Conservation (phyloP, 1,140 invertebrate genomes). For the Ceratosolen fusciceps region DNA sequence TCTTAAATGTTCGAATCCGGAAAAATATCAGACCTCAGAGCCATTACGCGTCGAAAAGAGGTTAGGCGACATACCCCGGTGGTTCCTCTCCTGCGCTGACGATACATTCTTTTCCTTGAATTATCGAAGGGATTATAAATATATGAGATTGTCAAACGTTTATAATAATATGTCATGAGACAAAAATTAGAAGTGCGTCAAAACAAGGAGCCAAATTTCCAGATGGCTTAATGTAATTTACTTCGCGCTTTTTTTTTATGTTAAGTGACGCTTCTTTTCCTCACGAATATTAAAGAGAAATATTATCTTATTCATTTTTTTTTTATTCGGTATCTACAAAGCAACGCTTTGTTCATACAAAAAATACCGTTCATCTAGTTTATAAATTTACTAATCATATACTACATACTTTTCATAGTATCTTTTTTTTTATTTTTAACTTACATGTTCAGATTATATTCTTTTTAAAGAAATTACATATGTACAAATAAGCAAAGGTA, state of each 20-base stretch:
- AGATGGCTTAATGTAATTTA: not conserved
- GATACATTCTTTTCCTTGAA: not conserved
- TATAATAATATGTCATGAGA: slow-evolving; percentile 22
- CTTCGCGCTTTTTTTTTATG: not conserved
- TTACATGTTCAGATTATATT: too few relatives aligned
- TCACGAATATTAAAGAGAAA: slow-evolving; percentile 59
- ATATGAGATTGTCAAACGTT: not conserved
- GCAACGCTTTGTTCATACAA: too few relatives aligned
- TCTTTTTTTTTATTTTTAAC: too few relatives aligned
- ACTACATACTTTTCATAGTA: too few relatives aligned
- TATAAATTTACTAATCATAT: too few relatives aligned
- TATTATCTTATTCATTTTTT: too few relatives aligned
- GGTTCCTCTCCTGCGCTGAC: not conserved
- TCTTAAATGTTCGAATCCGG: not conserved
- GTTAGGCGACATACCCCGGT: not conserved
- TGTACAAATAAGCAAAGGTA: too few relatives aligned
- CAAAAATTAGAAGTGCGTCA: slow-evolving; percentile 11
- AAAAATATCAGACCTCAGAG: not conserved
- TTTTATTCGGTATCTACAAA: too few relatives aligned
- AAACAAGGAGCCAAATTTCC: not conserved
- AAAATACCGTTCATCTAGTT: too few relatives aligned
- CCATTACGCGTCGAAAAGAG: not conserved
- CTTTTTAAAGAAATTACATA: too few relatives aligned
- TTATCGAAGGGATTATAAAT: slow-evolving; percentile 33
- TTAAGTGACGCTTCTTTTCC: not conserved